Evolutionary conservation across 2,888 invertebrate species (phyloP), one percentile per base, ranked within the genome.

Genomic region (Ptychoptera albimana): DNA sequence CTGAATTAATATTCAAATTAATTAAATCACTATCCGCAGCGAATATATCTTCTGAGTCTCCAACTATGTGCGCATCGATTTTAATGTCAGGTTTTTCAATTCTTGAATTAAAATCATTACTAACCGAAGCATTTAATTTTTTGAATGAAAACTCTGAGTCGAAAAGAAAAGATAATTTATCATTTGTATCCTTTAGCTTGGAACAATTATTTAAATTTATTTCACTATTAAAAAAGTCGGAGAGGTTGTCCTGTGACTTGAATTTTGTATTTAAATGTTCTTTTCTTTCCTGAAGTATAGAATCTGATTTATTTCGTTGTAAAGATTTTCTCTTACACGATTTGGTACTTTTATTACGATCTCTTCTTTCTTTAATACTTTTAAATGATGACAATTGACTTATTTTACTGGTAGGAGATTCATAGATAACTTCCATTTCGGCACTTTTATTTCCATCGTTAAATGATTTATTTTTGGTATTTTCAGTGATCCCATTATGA

Each of bases 221-320:
- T 16, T 60, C 59, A 45, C 59, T 61, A 15, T 53, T 52, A 37
- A 63, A 63, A 10, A 58, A 58, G 6, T 60, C 54, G 0, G 63
- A 57, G 23, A 57, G 56, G 42, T 53, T 53, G 1, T 56, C 52
- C 12, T 37, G 48, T 8, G 31, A 38, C 7, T 7, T 23, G 7
- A 34, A 11, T 12, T 12, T 6, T 2, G 10, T 37, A 12, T 9
- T 41, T 9, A 23, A 9, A 9, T 23, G 16, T 32, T 45, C 5
- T 7, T 23, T 23, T 50, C 52, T 52, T 1, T 48, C 40, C 8
- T 46, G 14, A 3, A 50, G 36, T 2, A 49, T 53, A 1, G 57
- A 54, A 40, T 57, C 57, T 0, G 57, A 57, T 50, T 55, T 46
- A 35, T 45, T 55, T 29, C 53, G 54, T 32, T 51, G 49, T 5